phyloP scores from a whole-genome alignment of 2,113 vertebrate genomes.

The Saccopteryx leptura region DNA sequence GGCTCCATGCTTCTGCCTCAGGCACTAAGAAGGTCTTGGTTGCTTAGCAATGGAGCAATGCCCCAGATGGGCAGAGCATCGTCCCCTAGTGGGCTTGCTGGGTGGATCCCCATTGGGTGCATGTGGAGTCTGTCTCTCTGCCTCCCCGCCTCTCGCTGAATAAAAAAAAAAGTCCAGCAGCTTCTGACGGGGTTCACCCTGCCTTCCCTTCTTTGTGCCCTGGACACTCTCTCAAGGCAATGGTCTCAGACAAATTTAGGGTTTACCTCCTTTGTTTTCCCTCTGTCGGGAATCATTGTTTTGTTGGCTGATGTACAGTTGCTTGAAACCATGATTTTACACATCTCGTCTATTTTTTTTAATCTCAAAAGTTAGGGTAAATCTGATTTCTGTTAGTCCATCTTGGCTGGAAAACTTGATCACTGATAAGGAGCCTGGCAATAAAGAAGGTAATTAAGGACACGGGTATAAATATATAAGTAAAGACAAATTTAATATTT shows the following conservation, averaged over 20 bases:
- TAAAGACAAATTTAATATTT: neutral
- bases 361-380: neutral
- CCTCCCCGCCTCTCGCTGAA: too few species aligned
- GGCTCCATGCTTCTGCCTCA: too few species aligned
- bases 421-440: neutral
- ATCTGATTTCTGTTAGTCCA: neutral
- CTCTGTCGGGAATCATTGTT: neutral
- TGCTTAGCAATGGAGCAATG: too few species aligned
- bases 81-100: too few species aligned
- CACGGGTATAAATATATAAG: neutral
- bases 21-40: too few species aligned
- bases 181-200: accelerated
- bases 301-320: neutral
- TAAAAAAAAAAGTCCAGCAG: neutral
- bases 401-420: neutral
- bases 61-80: too few species aligned
- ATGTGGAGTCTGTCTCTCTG: too few species aligned
- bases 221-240: neutral
- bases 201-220: accelerated
- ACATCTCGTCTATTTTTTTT: neutral
- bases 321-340: neutral
- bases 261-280: neutral
- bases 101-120: too few species aligned
- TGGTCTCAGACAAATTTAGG: neutral
- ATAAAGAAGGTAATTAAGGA: neutral